These are phyloP conservation scores for Notolepis coatsorum DNA, from an alignment of 2,797 vertebrate species.

Conservation along the genomic window DNA sequence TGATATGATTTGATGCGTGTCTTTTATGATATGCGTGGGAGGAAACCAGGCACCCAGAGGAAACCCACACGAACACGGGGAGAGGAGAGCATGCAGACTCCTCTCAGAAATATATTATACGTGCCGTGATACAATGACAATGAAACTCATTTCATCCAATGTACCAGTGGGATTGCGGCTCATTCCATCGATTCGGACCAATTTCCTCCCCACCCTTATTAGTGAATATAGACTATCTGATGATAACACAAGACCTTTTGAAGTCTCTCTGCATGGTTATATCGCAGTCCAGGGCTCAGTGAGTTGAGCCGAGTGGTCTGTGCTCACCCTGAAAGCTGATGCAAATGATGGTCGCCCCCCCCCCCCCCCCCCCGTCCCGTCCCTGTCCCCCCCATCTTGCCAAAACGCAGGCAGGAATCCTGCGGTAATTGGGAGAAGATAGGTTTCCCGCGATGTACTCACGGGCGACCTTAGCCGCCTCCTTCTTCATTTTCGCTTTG, in stretches of 20 bases:
- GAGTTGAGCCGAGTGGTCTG: slow-evolving; percentile 23
- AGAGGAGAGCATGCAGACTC: no score
- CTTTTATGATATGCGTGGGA: no score
- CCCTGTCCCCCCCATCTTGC: slow-evolving; percentile 13
- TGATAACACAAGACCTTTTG: slow-evolving; percentile 53
- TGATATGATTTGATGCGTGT: no score
- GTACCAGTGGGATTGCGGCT: no score
- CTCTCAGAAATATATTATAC: no score
- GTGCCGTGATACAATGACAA: no score
- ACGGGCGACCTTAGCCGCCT: slow-evolving; percentile 3
- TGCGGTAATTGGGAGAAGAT: slow-evolving; percentile 55
- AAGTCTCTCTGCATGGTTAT: slow-evolving; percentile 50
- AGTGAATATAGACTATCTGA: no score
- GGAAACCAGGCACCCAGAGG: no score
- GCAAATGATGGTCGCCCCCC: background rate
- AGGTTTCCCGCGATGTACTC: slow-evolving; percentile 4
- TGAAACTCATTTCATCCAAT: no score
- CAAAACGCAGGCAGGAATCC: slow-evolving; percentile 24
- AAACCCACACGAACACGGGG: no score
- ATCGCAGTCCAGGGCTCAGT: slow-evolving; percentile 20
- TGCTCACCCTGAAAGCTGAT: slow-evolving; percentile 20
- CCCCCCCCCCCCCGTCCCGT: background rate
- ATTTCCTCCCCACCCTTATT: no score
- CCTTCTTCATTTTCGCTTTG: slow-evolving; percentile 32
- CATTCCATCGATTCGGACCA: no score